Percentiles rank a stretch among this genome's conserved stretches.
Conservation (phyloP, 1,140 invertebrate genomes). For the Dreissena polymorpha region DNA sequence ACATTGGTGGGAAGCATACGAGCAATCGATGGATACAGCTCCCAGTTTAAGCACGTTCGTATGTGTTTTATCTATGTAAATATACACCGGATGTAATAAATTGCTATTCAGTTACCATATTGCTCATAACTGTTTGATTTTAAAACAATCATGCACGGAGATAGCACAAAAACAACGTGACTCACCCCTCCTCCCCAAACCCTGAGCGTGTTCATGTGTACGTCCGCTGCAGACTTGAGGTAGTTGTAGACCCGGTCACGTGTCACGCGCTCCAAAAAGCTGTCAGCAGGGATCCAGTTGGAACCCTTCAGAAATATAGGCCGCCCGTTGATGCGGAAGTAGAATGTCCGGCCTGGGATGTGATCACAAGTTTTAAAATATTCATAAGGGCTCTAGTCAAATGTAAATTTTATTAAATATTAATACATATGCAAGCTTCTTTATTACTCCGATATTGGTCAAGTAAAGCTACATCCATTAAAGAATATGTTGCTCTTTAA, state of each 20-base stretch:
- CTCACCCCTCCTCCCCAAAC: constrained; percentile 95
- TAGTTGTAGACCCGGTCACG: constrained; percentile 81
- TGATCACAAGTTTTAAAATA: background rate
- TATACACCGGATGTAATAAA: too few relatives aligned
- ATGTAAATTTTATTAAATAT: background rate
- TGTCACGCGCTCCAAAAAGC: constrained; percentile 89
- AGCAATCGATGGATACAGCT: too few relatives aligned
- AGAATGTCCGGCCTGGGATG: constrained; percentile 88
- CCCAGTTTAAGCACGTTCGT: too few relatives aligned
- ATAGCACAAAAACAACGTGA: background rate
- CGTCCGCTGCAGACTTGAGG: constrained; percentile 86
- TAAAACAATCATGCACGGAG: too few relatives aligned
- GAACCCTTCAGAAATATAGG: constrained; percentile 97
- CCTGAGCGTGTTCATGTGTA: constrained; percentile 95
- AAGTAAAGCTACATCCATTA: background rate
- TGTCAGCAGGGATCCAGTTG: constrained; percentile 96
- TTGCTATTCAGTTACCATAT: too few relatives aligned
- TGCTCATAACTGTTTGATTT: too few relatives aligned
- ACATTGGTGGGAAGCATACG: too few relatives aligned
- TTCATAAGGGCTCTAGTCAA: too few relatives aligned
- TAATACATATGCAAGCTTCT: constrained; percentile 23
- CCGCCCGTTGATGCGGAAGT: constrained; percentile 92
- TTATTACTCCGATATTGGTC: background rate
- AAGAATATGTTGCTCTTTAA: background rate
- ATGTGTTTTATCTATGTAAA: too few relatives aligned